phyloP scores from a whole-genome alignment of 35 echinoderm and acorn worm genomes.

The Acanthaster planci region DNA sequence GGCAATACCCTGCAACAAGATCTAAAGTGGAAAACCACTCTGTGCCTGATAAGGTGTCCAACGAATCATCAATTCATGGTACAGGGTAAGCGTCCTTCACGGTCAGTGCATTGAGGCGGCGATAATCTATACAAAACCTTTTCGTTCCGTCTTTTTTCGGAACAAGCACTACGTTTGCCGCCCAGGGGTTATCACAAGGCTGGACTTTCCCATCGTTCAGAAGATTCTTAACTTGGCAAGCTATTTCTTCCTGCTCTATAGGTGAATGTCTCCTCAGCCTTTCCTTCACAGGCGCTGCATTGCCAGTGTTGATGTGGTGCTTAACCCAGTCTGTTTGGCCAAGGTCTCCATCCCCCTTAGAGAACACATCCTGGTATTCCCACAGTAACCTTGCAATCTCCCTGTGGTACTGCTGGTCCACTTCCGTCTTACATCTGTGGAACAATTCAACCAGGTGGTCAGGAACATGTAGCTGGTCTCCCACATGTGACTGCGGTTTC shows the following conservation, averaged over 20 bases:
- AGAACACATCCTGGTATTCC: slow-evolving; percentile 14
- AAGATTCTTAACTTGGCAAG: neutral
- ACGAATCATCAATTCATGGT: slow-evolving; percentile 50
- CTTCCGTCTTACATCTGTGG: neutral
- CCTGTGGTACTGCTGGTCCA: neutral
- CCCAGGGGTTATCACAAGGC: slow-evolving; percentile 16
- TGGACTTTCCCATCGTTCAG: neutral
- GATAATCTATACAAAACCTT: slow-evolving; percentile 40
- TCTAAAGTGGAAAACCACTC: slow-evolving; percentile 46
- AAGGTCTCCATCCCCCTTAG: neutral
- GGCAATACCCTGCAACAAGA: slow-evolving; percentile 45
- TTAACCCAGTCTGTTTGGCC: slow-evolving; percentile 4
- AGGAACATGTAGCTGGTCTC: neutral
- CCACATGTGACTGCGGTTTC: neutral
- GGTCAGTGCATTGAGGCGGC: slow-evolving; percentile 27
- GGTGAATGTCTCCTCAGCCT: neutral
- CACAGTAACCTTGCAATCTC: neutral
- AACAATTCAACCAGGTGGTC: neutral
- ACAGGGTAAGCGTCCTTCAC: slow-evolving; percentile 50
- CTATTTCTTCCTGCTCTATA: neutral
- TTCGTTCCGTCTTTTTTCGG: slow-evolving; percentile 25
- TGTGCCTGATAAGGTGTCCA: slow-evolving; percentile 37
- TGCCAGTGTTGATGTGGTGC: slow-evolving; percentile 10
- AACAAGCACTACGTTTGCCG: slow-evolving; percentile 20
- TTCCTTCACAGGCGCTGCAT: slow-evolving; percentile 1